Evolutionary conservation across 2,797 vertebrate genomes (phyloP).

Genomic region (Xerus rutilus): DNA sequence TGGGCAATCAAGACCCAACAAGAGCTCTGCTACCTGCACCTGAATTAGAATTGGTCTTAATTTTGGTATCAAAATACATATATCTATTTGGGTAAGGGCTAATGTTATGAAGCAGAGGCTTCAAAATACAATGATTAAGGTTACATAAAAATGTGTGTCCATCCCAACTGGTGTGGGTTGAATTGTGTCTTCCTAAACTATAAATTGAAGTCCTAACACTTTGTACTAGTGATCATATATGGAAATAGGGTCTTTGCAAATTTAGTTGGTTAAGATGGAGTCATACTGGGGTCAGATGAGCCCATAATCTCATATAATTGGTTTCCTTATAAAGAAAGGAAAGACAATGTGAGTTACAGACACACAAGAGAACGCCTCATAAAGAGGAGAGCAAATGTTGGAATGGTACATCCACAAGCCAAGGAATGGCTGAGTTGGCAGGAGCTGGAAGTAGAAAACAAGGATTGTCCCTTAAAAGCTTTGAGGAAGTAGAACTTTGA

Average conservation of each 20-base stretch:
- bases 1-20: not conserved
- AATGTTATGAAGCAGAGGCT: not conserved
- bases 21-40: not conserved
- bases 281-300: not conserved
- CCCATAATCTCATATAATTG: not conserved
- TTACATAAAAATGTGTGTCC: not conserved
- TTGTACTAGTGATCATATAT: not conserved
- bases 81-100: not conserved
- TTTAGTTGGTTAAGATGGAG: not conserved
- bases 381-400: not conserved
- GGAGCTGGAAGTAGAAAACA: not conserved
- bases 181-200: not conserved
- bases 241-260: not conserved
- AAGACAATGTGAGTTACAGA: not conserved
- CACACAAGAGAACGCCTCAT: not conserved
- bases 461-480: not conserved
- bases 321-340: not conserved
- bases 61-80: constrained; percentile 1
- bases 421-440: not conserved
- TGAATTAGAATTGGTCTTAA: constrained; percentile 50
- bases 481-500: not conserved
- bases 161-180: not conserved
- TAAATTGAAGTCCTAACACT: not conserved
- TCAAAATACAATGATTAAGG: constrained; percentile 12
- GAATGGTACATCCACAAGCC: not conserved